These are phyloP conservation scores for Psophia crepitans DNA, from an alignment of 2,113 vertebrate genomes.

Conservation along the genomic window DNA sequence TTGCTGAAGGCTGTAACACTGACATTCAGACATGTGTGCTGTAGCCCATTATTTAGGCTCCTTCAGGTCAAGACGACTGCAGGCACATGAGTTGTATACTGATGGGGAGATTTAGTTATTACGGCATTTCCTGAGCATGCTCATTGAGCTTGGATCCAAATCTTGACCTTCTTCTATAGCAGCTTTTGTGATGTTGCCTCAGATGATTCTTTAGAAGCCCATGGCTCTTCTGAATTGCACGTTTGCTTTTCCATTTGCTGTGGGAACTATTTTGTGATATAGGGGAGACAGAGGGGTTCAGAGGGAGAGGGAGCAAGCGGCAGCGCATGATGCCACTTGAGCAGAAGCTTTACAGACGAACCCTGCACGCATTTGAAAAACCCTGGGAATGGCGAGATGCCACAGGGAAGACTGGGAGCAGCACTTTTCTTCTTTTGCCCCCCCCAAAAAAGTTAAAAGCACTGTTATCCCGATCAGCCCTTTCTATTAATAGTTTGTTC, in stretches of 20 bases:
- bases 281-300: neutral
- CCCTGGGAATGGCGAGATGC: neutral
- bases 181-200: neutral
- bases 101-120: neutral
- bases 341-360: neutral
- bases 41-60: neutral
- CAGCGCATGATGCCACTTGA: accelerated
- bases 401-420: neutral
- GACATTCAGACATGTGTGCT: neutral
- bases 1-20: accelerated
- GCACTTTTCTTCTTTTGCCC: neutral
- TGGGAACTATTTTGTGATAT: accelerated
- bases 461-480: neutral
- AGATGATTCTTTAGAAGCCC: neutral
- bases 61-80: neutral
- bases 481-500: neutral
- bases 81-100: accelerated
- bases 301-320: neutral
- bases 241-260: neutral
- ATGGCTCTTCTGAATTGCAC: accelerated
- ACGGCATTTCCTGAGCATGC: neutral
- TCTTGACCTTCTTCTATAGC: neutral
- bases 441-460: neutral
- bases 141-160: neutral
- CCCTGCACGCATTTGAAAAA: neutral